These are phyloP conservation scores for Tokudaia muenninki DNA, from an alignment of 2,797 vertebrate species.

Conservation along the genomic window DNA sequence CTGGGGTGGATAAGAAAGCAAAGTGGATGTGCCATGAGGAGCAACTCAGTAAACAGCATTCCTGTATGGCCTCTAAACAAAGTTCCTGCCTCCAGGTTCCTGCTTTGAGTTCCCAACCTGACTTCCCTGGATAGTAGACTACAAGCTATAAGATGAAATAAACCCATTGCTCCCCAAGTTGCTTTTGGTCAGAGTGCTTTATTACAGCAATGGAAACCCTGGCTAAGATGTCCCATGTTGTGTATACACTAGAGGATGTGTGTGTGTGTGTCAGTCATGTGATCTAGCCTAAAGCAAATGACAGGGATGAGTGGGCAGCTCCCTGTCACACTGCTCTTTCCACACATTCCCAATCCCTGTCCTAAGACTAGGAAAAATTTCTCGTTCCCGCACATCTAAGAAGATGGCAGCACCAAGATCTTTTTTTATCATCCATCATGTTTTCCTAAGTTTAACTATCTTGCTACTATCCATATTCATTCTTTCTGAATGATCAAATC, in stretches of 20 bases:
- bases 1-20: neutral
- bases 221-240: neutral
- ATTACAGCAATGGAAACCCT: neutral
- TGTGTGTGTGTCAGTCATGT: too few species aligned
- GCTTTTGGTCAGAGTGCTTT: neutral
- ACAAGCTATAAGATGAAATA: neutral
- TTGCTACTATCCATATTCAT: neutral
- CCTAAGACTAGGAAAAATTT: neutral
- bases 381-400: neutral
- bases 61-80: neutral
- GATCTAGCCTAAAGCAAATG: too few species aligned
- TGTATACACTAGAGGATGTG: neutral
- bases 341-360: neutral
- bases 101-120: neutral
- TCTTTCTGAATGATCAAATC: constrained; percentile 30
- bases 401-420: neutral
- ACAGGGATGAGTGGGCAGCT: neutral
- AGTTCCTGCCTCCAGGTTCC: neutral
- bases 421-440: neutral
- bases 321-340: neutral
- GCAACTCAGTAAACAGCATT: neutral
- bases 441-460: constrained; percentile 32
- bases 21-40: neutral
- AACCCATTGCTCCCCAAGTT: neutral
- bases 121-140: neutral